Percentiles rank a stretch among this genome's conserved stretches.
These are phyloP conservation scores for Trissonchulus latispiculum DNA, from an alignment of 2,888 invertebrate genomes.

Conservation along the genomic window DNA sequence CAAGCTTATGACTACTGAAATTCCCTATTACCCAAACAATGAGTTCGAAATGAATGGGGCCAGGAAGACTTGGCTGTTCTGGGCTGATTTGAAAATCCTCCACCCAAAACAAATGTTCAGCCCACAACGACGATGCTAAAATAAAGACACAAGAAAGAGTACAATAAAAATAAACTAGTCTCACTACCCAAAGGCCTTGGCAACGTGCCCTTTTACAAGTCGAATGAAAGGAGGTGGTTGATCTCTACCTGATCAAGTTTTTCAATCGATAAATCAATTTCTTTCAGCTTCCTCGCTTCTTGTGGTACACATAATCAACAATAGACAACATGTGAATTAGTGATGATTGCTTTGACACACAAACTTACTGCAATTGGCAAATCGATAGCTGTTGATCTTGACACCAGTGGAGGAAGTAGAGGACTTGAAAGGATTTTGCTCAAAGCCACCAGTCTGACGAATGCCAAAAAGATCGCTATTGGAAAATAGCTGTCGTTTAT, in stretches of 20 bases:
- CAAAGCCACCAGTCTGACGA: not conserved
- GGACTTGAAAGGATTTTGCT: not conserved
- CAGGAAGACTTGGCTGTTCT: constrained; percentile 43
- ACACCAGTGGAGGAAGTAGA: not conserved
- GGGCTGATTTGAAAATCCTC: constrained; percentile 43
- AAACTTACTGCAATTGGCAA: not conserved
- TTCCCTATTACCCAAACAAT: constrained; percentile 36
- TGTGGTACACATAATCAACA: too few relatives aligned
- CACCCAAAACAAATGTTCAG: constrained; percentile 42
- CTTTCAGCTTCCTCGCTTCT: too few relatives aligned
- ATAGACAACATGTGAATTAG: too few relatives aligned
- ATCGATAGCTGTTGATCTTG: not conserved
- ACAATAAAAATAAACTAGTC: too few relatives aligned
- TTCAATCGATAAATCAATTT: too few relatives aligned
- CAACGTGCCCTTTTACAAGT: too few relatives aligned
- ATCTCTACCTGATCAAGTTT: too few relatives aligned
- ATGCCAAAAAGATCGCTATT: not conserved
- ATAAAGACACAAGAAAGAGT: too few relatives aligned
- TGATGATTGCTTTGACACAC: too few relatives aligned
- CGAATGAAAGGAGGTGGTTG: too few relatives aligned
- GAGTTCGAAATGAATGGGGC: constrained; percentile 44
- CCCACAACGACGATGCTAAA: constrained; percentile 35
- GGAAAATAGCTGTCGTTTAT: not conserved
- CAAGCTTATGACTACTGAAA: too few relatives aligned
- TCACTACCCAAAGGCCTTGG: too few relatives aligned